These are phyloP conservation scores for Asteroscopus sphinx DNA, from an alignment of 2,888 invertebrate genomes.

Conservation along the genomic window DNA sequence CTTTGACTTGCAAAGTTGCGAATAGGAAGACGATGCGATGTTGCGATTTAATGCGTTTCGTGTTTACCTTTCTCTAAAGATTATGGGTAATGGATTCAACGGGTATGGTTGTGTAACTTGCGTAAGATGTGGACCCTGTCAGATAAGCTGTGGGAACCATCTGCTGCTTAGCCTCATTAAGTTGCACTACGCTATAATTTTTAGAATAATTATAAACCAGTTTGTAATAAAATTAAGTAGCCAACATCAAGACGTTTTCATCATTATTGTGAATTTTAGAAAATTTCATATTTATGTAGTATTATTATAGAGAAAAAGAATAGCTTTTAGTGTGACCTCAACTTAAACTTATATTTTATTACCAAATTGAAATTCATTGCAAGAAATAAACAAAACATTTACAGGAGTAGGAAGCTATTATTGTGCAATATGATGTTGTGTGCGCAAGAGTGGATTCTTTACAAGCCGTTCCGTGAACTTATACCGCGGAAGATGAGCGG, in stretches of 20 bases:
- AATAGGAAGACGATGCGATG: constrained; percentile 41
- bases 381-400: constrained; percentile 23
- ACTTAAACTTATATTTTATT: constrained; percentile 25
- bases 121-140: constrained; percentile 5
- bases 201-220: background rate
- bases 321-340: constrained; percentile 26
- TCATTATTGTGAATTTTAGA: too few relatives aligned
- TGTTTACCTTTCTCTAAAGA: constrained; percentile 46
- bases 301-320: too few relatives aligned
- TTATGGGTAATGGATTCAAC: constrained; percentile 22
- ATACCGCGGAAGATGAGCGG: constrained; percentile 43
- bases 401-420: constrained; percentile 17
- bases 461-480: constrained; percentile 33
- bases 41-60: constrained; percentile 41
- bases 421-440: constrained; percentile 37
- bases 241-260: too few relatives aligned
- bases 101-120: constrained; percentile 19
- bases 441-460: constrained; percentile 45
- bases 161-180: background rate
- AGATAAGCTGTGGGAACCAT: constrained; percentile 20
- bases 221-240: background rate
- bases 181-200: background rate
- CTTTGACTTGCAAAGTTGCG: constrained; percentile 53
- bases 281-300: background rate
- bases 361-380: constrained; percentile 24